phyloP scores from a whole-genome alignment of 2,113 vertebrate genomes.

The Xiphophorus couchianus region DNA sequence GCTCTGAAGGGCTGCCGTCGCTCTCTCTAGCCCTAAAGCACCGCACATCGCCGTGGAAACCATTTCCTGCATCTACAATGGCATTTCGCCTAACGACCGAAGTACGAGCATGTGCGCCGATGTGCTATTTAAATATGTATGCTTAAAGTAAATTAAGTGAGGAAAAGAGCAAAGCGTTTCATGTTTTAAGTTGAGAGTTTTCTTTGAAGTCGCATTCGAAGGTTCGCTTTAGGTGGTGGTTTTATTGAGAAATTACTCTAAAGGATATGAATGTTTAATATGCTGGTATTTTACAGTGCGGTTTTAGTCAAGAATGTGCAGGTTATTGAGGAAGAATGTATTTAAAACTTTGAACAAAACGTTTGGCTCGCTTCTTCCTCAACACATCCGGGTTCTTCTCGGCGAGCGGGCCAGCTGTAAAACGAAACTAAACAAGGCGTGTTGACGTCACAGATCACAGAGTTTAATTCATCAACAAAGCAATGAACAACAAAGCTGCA shows the following conservation, averaged over 20 bases:
- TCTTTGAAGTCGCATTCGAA: neutral
- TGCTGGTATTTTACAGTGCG: neutral
- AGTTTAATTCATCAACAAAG: too few relatives aligned
- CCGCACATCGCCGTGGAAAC: constrained; percentile 44
- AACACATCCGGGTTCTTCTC: too few relatives aligned
- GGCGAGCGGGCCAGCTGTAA: too few relatives aligned
- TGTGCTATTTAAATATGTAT: constrained; percentile 1
- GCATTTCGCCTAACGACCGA: neutral
- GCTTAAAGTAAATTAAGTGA: neutral
- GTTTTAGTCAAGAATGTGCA: neutral
- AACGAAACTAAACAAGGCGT: too few relatives aligned
- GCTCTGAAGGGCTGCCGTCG: constrained; percentile 29
- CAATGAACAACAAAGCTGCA: too few relatives aligned
- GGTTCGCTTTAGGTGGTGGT: neutral
- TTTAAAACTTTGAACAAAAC: too few relatives aligned
- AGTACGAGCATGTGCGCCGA: neutral
- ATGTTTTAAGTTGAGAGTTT: neutral
- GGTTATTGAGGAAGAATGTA: too few relatives aligned
- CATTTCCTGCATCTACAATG: constrained; percentile 17
- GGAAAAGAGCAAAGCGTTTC: neutral
- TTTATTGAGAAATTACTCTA: neutral
- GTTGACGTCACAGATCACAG: too few relatives aligned
- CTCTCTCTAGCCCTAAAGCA: constrained; percentile 11
- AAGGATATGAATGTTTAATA: neutral
- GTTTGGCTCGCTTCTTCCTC: too few relatives aligned